Percentiles rank a stretch among this genome's conserved stretches.
Conservation (phyloP, 2,113 vertebrate genomes). For the Chelonoidis abingdonii region DNA sequence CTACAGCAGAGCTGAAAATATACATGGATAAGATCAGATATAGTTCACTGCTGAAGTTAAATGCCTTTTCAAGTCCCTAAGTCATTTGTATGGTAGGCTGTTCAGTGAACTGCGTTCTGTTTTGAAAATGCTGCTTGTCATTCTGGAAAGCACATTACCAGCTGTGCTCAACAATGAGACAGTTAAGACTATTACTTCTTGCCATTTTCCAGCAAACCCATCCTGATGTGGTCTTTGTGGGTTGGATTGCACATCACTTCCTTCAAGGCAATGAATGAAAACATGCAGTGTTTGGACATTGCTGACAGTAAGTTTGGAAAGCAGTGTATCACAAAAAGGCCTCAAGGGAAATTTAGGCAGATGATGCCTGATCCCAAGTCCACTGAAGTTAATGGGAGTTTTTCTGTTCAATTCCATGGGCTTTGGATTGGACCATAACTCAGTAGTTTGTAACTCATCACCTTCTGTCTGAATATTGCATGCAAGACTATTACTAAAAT, state of each 20-base stretch:
- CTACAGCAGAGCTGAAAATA: background rate
- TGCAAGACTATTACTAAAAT: background rate
- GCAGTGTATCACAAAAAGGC: background rate
- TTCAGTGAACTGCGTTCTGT: background rate
- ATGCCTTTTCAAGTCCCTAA: constrained; percentile 35
- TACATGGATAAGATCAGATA: background rate
- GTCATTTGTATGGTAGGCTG: background rate
- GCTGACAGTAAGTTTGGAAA: background rate
- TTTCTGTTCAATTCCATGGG: background rate
- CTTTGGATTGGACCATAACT: rapidly evolving
- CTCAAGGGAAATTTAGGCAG: background rate
- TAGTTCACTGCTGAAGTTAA: background rate
- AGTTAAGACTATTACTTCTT: background rate
- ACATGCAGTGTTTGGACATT: background rate
- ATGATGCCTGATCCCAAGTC: background rate
- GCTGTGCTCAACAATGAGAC: rapidly evolving
- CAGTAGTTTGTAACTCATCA: background rate
- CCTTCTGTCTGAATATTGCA: no score
- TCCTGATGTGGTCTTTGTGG: rapidly evolving
- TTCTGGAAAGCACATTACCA: rapidly evolving
- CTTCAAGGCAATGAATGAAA: background rate
- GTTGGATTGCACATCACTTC: rapidly evolving
- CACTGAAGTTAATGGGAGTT: background rate
- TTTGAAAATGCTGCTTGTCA: background rate
- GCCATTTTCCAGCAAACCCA: background rate